phyloP scores from a whole-genome alignment of 1,140 invertebrate genomes.

The Campoletis sonorensis region DNA sequence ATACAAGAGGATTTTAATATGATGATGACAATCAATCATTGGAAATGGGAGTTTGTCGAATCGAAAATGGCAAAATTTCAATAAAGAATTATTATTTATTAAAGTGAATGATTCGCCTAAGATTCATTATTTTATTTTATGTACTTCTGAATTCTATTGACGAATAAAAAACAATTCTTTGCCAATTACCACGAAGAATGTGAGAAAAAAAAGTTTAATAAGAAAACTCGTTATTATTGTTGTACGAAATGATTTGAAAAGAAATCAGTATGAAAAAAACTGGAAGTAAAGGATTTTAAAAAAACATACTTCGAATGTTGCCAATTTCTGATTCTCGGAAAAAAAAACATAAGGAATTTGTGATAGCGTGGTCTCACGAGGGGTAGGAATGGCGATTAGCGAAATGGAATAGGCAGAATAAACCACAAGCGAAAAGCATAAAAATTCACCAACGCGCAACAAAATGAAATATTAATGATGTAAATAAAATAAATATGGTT shows the following conservation, averaged over 20 bases:
- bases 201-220: background rate
- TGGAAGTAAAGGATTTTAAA: too few relatives aligned
- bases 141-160: too few relatives aligned
- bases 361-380: constrained; percentile 15
- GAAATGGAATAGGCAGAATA: background rate
- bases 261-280: background rate
- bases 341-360: background rate
- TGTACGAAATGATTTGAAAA: background rate
- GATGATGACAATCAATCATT: background rate
- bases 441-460: background rate
- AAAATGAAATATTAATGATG: background rate
- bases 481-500: too few relatives aligned
- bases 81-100: too few relatives aligned
- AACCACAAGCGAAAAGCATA: background rate
- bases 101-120: too few relatives aligned
- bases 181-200: background rate
- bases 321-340: background rate
- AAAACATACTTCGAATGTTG: background rate
- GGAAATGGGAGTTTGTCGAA: background rate
- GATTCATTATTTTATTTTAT: too few relatives aligned
- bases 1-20: background rate
- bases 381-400: background rate
- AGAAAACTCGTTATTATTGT: background rate
- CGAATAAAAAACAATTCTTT: too few relatives aligned
- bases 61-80: background rate